Evolutionary conservation across 1,140 invertebrate genomes (phyloP), one percentile per base, ranked within the genome.

Genomic region (Musca domestica): DNA sequence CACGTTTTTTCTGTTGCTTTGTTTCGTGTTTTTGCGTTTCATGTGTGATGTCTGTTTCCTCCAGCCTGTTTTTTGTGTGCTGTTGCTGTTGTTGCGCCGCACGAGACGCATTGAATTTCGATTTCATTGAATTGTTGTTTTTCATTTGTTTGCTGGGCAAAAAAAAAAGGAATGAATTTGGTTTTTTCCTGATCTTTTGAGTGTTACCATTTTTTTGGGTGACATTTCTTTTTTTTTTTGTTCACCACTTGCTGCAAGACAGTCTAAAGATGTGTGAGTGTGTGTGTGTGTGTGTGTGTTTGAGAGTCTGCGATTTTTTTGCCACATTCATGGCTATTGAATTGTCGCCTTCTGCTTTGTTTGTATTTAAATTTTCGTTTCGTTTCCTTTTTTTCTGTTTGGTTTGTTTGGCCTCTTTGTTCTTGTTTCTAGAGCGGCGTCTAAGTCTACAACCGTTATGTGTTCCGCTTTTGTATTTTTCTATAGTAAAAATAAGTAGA

Each of bases 361-460:
- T 41, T 41, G 6, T 61, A 34, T 61, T 41, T 61, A 61, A 61
- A 61, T 61, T 34, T 15, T n/a, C n/a, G n/a, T n/a, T n/a, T n/a
- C n/a, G n/a, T n/a, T n/a, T n/a, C n/a, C n/a, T n/a, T n/a, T n/a
- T n/a, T n/a, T n/a, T n/a, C n/a, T n/a, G n/a, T n/a, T n/a, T 58
- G 4, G n/a, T 23, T 58, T 58, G 23, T 41, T 61, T 61, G 56
- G 27, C 6, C 34, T 34, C 27, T 41, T 61, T 61, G 56, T 61
- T 61, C 19, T 54, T 27, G 27, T 61, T 61, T 61, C 27, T 61
- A 61, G 27, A 61, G 56, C 56, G 56, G 56, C 56, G 56, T 61
- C 56, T 61, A 61, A 61, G 27, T 34, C 56, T 61, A 41, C 56
- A 19, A 61, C 56, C 27, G 56, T 61, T 61, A 61, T 61, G 20